Conservation (phyloP, 2,888 invertebrate genomes). For the Blera fallax region DNA sequence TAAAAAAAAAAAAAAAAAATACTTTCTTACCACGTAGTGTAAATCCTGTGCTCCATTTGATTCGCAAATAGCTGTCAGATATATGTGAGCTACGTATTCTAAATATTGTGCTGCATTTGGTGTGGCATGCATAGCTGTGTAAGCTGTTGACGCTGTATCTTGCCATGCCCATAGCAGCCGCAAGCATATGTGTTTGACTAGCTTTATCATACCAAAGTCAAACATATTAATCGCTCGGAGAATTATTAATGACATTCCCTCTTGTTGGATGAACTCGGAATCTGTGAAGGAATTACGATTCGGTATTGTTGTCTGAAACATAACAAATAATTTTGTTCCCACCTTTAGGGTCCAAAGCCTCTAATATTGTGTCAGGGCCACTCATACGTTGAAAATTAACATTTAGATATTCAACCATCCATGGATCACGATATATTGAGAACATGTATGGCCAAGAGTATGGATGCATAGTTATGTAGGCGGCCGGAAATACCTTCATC, state of each 20-base stretch:
- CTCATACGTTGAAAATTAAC: slow-evolving; percentile 56
- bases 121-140: slow-evolving; percentile 17
- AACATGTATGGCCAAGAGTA: slow-evolving; percentile 66
- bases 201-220: slow-evolving; percentile 77
- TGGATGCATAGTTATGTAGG: slow-evolving; percentile 48
- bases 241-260: slow-evolving; percentile 76
- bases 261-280: slow-evolving; percentile 72
- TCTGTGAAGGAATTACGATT: slow-evolving; percentile 29
- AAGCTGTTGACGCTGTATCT: slow-evolving; percentile 19
- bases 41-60: slow-evolving; percentile 14
- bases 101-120: slow-evolving; percentile 29
- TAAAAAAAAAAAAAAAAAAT: not conserved
- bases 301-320: not conserved
- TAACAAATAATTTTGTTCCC: not conserved
- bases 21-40: slow-evolving; percentile 44
- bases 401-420: slow-evolving; percentile 66
- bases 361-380: not conserved
- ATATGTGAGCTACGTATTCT: slow-evolving; percentile 37
- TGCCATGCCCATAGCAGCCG: slow-evolving; percentile 78
- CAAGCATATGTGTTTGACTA: slow-evolving; percentile 78
- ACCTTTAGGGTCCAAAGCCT: slow-evolving; percentile 27
- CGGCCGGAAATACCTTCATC: slow-evolving; percentile 66
- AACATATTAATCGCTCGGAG: slow-evolving; percentile 78
- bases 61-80: slow-evolving; percentile 43
- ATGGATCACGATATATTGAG: slow-evolving; percentile 57